These are phyloP conservation scores for Castor canadensis DNA, from an alignment of 2,113 vertebrate genomes.

Conservation along the genomic window DNA sequence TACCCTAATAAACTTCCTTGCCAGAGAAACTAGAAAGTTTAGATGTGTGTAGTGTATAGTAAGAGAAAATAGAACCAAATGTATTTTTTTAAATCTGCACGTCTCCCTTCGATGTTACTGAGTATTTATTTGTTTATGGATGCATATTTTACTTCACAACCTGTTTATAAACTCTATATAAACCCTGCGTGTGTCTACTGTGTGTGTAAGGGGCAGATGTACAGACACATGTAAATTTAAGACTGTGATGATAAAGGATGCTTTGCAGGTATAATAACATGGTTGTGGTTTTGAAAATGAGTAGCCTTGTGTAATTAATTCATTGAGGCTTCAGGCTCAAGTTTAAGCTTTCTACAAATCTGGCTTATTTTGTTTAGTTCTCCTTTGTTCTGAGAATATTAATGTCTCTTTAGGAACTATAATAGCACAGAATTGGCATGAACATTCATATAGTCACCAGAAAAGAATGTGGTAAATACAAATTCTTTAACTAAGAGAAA, in stretches of 20 bases:
- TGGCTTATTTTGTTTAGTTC: neutral
- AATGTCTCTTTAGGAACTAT: neutral
- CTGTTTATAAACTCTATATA: neutral
- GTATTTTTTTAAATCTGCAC: neutral
- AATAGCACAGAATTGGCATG: neutral
- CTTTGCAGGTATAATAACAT: neutral
- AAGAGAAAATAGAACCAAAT: constrained; percentile 1
- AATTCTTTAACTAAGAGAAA: neutral
- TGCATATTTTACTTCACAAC: constrained; percentile 1
- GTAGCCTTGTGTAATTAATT: neutral
- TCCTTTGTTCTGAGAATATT: neutral
- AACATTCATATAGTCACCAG: neutral
- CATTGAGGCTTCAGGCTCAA: neutral
- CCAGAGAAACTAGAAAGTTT: constrained; percentile 42
- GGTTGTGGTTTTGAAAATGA: neutral
- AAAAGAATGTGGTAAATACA: neutral
- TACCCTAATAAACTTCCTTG: constrained; percentile 29
- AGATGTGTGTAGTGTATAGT: neutral
- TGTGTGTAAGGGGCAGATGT: neutral
- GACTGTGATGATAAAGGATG: neutral
- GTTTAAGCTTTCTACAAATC: neutral
- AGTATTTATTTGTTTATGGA: constrained; percentile 21
- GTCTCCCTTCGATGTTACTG: neutral
- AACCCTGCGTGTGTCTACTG: neutral
- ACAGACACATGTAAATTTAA: constrained; percentile 9